Evolutionary conservation across 2,797 vertebrate genomes (phyloP).

Genomic region (Galago senegalensis): DNA sequence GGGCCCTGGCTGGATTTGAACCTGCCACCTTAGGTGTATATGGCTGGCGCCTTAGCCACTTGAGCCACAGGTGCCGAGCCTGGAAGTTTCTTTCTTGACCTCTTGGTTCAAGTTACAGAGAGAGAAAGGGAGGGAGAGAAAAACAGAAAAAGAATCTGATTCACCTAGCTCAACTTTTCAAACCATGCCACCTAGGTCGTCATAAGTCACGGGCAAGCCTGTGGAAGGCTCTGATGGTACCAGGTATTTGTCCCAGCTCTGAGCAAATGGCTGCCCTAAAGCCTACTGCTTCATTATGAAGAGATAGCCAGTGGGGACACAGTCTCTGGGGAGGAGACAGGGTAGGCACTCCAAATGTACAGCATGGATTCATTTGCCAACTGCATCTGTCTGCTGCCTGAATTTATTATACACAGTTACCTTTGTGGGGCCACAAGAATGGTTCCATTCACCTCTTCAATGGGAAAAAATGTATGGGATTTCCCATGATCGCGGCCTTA

Average conservation of each 20-base stretch:
- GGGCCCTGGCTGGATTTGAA: too few relatives aligned
- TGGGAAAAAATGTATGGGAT: neutral
- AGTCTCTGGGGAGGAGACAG: neutral
- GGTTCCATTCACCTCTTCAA: neutral
- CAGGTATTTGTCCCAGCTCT: neutral
- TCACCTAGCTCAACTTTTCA: neutral
- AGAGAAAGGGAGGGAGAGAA: neutral
- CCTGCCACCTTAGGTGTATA: too few relatives aligned
- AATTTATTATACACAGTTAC: neutral
- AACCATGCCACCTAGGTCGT: neutral
- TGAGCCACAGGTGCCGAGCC: too few relatives aligned
- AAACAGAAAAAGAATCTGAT: neutral
- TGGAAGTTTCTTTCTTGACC: neutral
- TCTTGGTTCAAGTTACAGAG: conserved; percentile 48
- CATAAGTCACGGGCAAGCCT: neutral
- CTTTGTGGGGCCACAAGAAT: neutral
- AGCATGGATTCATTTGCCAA: neutral
- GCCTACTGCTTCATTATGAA: neutral
- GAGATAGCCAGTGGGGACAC: neutral
- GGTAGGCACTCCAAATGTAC: neutral
- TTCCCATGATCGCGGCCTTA: neutral
- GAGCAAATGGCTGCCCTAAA: neutral
- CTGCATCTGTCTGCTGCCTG: neutral
- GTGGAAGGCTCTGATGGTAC: neutral
- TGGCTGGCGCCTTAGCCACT: too few relatives aligned